Evolutionary conservation across 1,140 invertebrate genomes (phyloP).

Genomic region (Drosophila serrata): DNA sequence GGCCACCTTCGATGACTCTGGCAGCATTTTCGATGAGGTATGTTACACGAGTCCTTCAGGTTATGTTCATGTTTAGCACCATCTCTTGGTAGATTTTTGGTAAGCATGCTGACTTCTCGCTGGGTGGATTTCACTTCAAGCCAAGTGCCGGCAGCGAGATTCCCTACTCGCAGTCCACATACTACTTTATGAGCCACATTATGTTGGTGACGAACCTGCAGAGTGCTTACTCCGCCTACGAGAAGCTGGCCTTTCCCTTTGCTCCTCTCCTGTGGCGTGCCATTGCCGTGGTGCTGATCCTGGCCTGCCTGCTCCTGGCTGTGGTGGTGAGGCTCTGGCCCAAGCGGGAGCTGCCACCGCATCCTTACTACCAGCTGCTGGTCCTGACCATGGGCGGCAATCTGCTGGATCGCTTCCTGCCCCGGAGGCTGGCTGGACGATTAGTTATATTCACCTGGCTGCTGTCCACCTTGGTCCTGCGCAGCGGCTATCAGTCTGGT

Average conservation of each 20-base stretch:
- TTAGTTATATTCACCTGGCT: constrained; percentile 62
- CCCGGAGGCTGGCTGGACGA: constrained; percentile 32
- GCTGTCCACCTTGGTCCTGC: constrained; percentile 47
- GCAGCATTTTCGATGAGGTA: constrained; percentile 66
- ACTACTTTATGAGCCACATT: constrained; percentile 80
- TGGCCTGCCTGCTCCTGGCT: constrained; percentile 34
- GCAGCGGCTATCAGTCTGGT: constrained; percentile 75
- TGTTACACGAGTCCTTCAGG: not conserved
- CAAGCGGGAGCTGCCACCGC: not conserved
- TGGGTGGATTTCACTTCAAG: constrained; percentile 77
- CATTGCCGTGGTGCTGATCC: constrained; percentile 37
- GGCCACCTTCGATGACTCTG: constrained; percentile 68
- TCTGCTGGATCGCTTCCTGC: constrained; percentile 32
- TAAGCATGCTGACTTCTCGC: constrained; percentile 58
- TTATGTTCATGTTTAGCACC: not conserved
- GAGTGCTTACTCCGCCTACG: constrained; percentile 71
- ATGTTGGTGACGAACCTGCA: constrained; percentile 73
- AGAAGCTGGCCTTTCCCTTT: constrained; percentile 74
- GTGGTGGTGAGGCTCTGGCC: not conserved
- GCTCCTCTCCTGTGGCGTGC: constrained; percentile 52
- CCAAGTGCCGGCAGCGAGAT: constrained; percentile 44
- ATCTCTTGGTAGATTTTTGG: constrained; percentile 55
- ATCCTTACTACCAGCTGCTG: constrained; percentile 64
- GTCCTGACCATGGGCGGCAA: constrained; percentile 67
- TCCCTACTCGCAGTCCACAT: constrained; percentile 64